A percentile compares a stretch with the other conserved stretches of the same genome.
Evolutionary conservation across 2,113 vertebrate genomes (phyloP).

Genomic region (Orientallactaga bullata): DNA sequence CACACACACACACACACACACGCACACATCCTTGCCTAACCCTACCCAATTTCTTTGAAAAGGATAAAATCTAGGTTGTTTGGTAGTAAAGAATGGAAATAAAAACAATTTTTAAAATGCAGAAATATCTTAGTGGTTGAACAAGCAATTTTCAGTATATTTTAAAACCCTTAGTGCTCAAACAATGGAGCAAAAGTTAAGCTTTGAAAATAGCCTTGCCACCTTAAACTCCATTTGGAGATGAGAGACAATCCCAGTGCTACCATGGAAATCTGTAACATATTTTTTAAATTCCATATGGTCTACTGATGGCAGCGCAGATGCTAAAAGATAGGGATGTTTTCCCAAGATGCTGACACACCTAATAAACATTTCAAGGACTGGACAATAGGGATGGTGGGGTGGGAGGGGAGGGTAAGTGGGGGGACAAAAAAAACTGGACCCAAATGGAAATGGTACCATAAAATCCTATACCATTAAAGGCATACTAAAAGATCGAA

Average conservation of each 20-base stretch:
- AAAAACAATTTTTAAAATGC: neutral
- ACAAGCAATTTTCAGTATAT: neutral
- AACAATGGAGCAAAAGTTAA: neutral
- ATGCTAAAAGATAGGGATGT: neutral
- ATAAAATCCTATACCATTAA: too few relatives aligned
- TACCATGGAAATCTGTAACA: neutral
- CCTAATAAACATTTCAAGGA: too few relatives aligned
- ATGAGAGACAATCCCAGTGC: neutral
- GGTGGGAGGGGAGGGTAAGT: too few relatives aligned
- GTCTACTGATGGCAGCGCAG: neutral
- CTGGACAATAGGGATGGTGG: too few relatives aligned
- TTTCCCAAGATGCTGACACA: too few relatives aligned
- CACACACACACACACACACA: neutral
- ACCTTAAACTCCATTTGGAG: neutral
- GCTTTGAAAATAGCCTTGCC: slow-evolving; percentile 51
- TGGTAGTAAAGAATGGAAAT: slow-evolving; percentile 53
- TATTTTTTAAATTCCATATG: neutral
- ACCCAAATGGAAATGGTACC: too few relatives aligned
- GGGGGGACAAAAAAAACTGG: too few relatives aligned
- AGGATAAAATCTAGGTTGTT: neutral
- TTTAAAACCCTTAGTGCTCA: slow-evolving; percentile 67
- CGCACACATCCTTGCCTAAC: neutral
- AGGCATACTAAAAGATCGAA: too few relatives aligned
- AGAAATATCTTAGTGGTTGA: slow-evolving; percentile 1
- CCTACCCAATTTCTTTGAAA: slow-evolving; percentile 40